Evolutionary conservation across 2,113 vertebrate genomes (phyloP).

Genomic region (Girardinichthys multiradiatus): DNA sequence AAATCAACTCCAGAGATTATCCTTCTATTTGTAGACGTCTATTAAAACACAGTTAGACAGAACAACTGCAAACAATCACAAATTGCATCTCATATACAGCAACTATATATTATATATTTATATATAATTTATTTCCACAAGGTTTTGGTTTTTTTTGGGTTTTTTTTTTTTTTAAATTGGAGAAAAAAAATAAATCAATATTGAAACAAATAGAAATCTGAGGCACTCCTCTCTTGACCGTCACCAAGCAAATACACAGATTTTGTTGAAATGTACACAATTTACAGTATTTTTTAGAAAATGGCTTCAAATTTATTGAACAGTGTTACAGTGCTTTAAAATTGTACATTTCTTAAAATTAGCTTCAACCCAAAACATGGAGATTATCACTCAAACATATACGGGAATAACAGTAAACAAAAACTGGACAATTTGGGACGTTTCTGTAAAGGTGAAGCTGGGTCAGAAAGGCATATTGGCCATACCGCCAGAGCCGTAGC

Average conservation of each 20-base stretch:
- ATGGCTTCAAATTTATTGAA: slow-evolving; percentile 79
- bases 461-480: slow-evolving; percentile 92
- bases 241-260: slow-evolving; percentile 76
- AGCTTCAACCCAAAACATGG: slow-evolving; percentile 24
- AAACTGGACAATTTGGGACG: slow-evolving; percentile 55
- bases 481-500: slow-evolving; percentile 91
- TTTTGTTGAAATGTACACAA: slow-evolving; percentile 80
- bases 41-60: slow-evolving; percentile 96
- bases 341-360: slow-evolving; percentile 23
- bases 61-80: slow-evolving; percentile 93
- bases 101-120: slow-evolving; percentile 75
- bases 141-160: too few species aligned
- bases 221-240: slow-evolving; percentile 69
- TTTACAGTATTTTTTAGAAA: slow-evolving; percentile 81
- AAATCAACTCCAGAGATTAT: slow-evolving; percentile 61
- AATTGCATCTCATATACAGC: slow-evolving; percentile 93
- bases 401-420: slow-evolving; percentile 70
- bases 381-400: slow-evolving; percentile 53
- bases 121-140: slow-evolving; percentile 72
- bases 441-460: slow-evolving; percentile 24
- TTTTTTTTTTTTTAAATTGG: slow-evolving; percentile 81
- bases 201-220: slow-evolving; percentile 81
- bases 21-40: slow-evolving; percentile 87
- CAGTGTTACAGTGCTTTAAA: slow-evolving; percentile 66
- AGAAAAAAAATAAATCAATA: slow-evolving; percentile 75